A percentile compares a stretch with the other conserved stretches of the same genome.
Conservation (phyloP, 2,888 invertebrate genomes). For the Andrena bicolor region DNA sequence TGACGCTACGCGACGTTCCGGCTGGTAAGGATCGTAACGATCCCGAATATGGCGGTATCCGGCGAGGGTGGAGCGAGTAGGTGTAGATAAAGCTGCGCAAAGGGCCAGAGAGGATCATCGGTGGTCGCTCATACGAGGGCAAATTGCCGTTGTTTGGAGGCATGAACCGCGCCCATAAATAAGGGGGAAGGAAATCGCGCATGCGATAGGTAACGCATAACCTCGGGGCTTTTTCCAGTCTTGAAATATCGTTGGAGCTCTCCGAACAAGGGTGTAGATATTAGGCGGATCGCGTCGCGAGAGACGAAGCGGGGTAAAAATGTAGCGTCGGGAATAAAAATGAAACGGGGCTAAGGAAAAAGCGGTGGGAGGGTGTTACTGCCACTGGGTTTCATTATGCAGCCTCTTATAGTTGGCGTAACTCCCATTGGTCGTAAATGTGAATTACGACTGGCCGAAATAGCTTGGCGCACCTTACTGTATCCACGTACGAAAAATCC, state of each 20-base stretch:
- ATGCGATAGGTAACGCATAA: conserved; percentile 37
- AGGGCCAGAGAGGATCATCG: not conserved
- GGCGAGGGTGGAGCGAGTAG: not conserved
- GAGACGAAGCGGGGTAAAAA: conserved; percentile 60
- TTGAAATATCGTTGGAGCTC: conserved; percentile 45
- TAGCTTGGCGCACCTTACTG: conserved; percentile 75
- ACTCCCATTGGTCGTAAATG: conserved; percentile 82
- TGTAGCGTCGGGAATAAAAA: conserved; percentile 52
- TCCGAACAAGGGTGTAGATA: conserved; percentile 56
- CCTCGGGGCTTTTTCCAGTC: conserved; percentile 9
- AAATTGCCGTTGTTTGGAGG: conserved; percentile 56
- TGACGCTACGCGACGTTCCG: not conserved
- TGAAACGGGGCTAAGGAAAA: conserved; percentile 48
- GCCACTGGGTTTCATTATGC: conserved; percentile 80
- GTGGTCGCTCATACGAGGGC: conserved; percentile 13
- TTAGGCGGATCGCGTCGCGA: conserved; percentile 67
- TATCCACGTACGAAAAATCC: conserved; percentile 62
- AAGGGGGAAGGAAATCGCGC: conserved; percentile 48
- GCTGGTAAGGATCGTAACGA: not conserved
- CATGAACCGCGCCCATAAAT: conserved; percentile 48
- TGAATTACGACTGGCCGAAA: conserved; percentile 80
- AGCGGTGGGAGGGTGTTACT: conserved; percentile 60
- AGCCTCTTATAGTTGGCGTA: conserved; percentile 82
- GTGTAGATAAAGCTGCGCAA: conserved; percentile 17
- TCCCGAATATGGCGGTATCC: conserved; percentile 25